A percentile compares a stretch with the other conserved stretches of the same genome.
Conservation (phyloP, 30 jellyfish, hydroid and myxozoan genomes). For the Phacellophora camtschatica region DNA sequence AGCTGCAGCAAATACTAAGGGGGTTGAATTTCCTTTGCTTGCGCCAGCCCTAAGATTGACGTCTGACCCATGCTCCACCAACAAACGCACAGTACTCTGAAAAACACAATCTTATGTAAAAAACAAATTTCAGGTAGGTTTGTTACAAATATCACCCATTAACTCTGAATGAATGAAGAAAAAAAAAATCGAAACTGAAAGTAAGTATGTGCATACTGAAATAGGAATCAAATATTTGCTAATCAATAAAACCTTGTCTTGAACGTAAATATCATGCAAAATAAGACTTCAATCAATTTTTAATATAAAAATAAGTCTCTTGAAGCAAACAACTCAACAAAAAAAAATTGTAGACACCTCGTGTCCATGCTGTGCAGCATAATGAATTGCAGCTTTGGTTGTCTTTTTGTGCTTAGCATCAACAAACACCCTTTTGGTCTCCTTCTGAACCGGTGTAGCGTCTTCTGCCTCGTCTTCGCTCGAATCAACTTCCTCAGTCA, state of each 20-base stretch:
- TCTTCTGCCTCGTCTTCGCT: constrained; percentile 47
- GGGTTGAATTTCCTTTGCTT: constrained; percentile 52
- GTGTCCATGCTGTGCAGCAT: constrained; percentile 74
- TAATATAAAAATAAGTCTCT: background rate
- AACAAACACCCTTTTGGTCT: constrained; percentile 4
- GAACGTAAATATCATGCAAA: too few species aligned
- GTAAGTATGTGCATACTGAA: too few species aligned
- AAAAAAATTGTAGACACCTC: constrained; percentile 29
- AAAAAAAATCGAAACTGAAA: too few species aligned
- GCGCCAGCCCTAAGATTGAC: constrained; percentile 66
- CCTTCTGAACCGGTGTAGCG: background rate
- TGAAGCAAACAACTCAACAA: background rate
- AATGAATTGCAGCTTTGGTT: constrained; percentile 64
- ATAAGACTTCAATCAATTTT: too few species aligned
- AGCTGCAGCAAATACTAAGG: constrained; percentile 62
- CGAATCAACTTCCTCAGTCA: background rate
- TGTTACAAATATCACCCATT: too few species aligned
- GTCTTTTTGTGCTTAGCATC: constrained; percentile 52
- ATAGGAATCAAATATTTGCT: too few species aligned
- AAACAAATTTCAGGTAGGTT: too few species aligned
- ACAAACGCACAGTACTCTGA: constrained; percentile 59
- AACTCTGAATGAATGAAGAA: too few species aligned
- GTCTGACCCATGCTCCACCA: constrained; percentile 65
- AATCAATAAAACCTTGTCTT: too few species aligned
- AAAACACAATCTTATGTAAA: too few species aligned